These are phyloP conservation scores for Acropternis orthonyx DNA, from an alignment of 2,797 vertebrate genomes.

Conservation along the genomic window DNA sequence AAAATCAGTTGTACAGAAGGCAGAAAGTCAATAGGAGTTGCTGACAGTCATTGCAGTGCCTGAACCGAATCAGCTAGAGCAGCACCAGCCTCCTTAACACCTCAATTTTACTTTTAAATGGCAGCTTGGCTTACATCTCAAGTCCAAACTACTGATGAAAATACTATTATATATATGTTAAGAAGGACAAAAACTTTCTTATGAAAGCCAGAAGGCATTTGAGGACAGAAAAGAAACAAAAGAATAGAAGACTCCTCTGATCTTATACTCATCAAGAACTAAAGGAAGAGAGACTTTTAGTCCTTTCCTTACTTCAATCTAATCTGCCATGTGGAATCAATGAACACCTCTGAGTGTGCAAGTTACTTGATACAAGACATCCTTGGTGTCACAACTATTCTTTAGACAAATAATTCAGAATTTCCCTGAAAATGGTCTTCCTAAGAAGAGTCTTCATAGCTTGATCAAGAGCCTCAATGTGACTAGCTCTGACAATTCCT, in stretches of 20 bases:
- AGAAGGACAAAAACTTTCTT: neutral
- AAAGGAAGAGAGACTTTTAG: neutral
- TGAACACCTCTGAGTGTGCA: neutral
- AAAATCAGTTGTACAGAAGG: neutral
- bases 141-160: neutral
- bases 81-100: neutral
- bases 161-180: rapidly evolving
- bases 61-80: neutral
- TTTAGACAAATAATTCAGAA: neutral
- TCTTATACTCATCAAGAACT: neutral
- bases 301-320: neutral
- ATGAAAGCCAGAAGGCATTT: neutral
- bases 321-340: neutral
- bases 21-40: neutral
- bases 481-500: neutral
- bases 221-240: neutral
- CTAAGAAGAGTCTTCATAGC: neutral
- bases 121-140: neutral
- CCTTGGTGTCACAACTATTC: neutral
- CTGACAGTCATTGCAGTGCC: neutral
- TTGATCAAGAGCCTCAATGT: neutral
- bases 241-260: neutral
- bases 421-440: neutral
- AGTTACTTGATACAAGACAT: neutral
- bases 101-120: neutral